Evolutionary conservation across 2,888 invertebrate genomes (phyloP).

Genomic region (Theodoxus fluviatilis): DNA sequence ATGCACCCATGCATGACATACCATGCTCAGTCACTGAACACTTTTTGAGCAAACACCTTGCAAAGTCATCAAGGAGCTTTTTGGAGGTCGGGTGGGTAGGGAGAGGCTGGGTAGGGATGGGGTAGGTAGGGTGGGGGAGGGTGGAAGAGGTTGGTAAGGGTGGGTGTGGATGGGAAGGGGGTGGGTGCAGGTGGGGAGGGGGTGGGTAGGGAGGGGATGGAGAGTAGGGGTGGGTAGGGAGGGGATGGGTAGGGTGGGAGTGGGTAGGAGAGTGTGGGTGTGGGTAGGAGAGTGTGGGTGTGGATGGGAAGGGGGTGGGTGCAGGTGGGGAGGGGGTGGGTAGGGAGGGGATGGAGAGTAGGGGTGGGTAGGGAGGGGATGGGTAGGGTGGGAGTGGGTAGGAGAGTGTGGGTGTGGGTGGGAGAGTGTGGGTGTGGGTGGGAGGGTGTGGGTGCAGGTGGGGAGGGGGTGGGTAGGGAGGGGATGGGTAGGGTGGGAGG

Average conservation of each 20-base stretch:
- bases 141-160: not conserved
- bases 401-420: not conserved
- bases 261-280: constrained; percentile 2
- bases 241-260: not conserved
- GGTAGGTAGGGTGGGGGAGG: not conserved
- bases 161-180: not conserved
- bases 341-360: not conserved
- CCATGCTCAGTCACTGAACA: too few relatives aligned
- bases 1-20: too few relatives aligned
- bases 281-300: not conserved
- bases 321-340: not conserved
- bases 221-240: not conserved
- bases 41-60: too few relatives aligned
- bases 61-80: too few relatives aligned
- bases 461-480: not conserved
- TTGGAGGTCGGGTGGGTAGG: too few relatives aligned
- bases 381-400: not conserved
- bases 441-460: not conserved
- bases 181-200: not conserved
- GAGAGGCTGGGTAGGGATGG: not conserved
- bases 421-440: not conserved
- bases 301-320: not conserved
- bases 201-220: not conserved
- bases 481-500: not conserved
- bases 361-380: not conserved